These are phyloP conservation scores for Prorops nasuta DNA, from an alignment of 1,140 invertebrate species.

Conservation along the genomic window DNA sequence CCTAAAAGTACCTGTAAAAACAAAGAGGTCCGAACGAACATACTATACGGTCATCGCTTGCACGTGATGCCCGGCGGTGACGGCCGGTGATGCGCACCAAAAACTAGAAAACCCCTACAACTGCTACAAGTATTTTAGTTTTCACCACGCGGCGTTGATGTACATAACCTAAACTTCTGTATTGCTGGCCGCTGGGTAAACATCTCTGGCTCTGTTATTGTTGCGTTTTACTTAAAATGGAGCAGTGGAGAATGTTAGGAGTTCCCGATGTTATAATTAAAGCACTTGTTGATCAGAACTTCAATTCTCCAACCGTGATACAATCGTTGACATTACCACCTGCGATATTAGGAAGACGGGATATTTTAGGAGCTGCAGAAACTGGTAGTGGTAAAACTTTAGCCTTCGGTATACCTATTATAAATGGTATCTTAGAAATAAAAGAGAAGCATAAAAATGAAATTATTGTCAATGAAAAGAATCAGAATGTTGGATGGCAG, in stretches of 20 bases:
- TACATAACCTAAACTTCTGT: no score
- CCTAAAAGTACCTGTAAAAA: no score
- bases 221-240: no score
- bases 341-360: conserved; percentile 80
- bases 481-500: neutral
- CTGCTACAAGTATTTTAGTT: no score
- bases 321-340: conserved; percentile 75
- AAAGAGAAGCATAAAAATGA: conserved; percentile 53
- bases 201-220: no score
- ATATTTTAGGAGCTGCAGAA: conserved; percentile 94
- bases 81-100: no score
- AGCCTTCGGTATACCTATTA: conserved; percentile 92
- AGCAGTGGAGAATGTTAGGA: conserved; percentile 75
- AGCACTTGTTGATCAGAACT: conserved; percentile 74
- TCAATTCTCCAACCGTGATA: conserved; percentile 82
- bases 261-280: conserved; percentile 71
- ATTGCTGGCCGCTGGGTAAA: no score
- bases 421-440: conserved; percentile 77
- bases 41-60: no score
- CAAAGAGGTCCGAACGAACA: no score
- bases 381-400: conserved; percentile 98
- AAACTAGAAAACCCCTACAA: no score
- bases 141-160: no score
- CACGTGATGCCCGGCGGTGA: no score
- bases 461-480: conserved; percentile 17